Evolutionary conservation across 2,113 vertebrate genomes (phyloP).

Genomic region (Bombycilla garrulus): DNA sequence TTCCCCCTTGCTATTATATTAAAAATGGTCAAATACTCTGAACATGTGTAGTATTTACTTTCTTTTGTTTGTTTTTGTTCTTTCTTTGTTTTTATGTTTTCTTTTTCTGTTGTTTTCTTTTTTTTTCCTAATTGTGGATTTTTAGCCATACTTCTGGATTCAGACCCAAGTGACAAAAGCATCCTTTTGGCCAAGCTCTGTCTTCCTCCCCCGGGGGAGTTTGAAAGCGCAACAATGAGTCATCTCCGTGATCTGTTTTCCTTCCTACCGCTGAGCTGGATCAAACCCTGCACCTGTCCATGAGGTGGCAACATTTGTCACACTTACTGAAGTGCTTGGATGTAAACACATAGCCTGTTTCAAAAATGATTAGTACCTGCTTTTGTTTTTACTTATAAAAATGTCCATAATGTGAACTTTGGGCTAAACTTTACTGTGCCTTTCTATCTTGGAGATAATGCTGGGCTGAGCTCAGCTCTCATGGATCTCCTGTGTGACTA

Average conservation of each 20-base stretch:
- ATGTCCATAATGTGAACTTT: not conserved
- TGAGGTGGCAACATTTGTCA: constrained; percentile 64
- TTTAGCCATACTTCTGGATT: not conserved
- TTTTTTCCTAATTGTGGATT: fast-evolving
- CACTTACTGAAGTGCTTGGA: not conserved
- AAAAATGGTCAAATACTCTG: not conserved
- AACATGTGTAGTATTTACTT: not conserved
- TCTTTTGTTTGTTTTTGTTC: not conserved
- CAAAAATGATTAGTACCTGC: not conserved
- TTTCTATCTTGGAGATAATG: not conserved
- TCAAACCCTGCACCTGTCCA: constrained; percentile 45
- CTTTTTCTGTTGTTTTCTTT: not conserved
- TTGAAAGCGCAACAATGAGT: constrained; percentile 29
- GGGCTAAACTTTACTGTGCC: not conserved
- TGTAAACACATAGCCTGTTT: not conserved
- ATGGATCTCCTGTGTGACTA: not conserved
- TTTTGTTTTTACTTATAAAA: not conserved
- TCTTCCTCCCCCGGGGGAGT: not conserved
- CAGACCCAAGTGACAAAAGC: not conserved
- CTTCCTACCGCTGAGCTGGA: constrained; percentile 38
- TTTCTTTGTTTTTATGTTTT: not conserved
- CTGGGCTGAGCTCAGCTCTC: not conserved
- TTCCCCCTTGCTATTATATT: not conserved
- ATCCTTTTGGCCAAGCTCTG: not conserved
- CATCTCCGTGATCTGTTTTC: constrained; percentile 36